Evolutionary conservation across 2,797 vertebrate genomes (phyloP).

Genomic region (Oceanodroma leucorhoa): DNA sequence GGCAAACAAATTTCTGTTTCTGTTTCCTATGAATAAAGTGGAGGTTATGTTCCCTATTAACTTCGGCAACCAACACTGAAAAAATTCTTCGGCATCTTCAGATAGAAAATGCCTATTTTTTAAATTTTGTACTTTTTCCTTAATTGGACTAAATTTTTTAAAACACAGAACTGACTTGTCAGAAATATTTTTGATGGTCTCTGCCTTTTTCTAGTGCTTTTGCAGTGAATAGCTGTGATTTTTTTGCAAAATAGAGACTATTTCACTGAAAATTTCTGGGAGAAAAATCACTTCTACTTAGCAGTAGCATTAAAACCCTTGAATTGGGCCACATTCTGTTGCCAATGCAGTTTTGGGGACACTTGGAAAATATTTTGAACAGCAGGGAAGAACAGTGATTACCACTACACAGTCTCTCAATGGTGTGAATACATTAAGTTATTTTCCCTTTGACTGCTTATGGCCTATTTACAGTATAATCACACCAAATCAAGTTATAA

Average conservation of each 20-base stretch:
- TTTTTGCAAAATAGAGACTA: constrained; percentile 11
- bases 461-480: constrained; percentile 50
- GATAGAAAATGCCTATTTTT: not conserved
- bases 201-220: constrained; percentile 7
- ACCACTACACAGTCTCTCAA: not conserved
- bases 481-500: constrained; percentile 36
- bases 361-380: constrained; percentile 48
- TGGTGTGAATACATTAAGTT: constrained; percentile 32
- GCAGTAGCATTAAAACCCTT: constrained; percentile 22
- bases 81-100: not conserved
- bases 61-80: not conserved
- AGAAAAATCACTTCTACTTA: constrained; percentile 35
- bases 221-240: not conserved
- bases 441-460: constrained; percentile 59
- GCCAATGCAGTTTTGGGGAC: not conserved
- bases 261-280: constrained; percentile 22
- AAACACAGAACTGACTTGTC: not conserved
- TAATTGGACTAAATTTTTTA: not conserved
- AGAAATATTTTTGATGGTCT: not conserved
- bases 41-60: not conserved
- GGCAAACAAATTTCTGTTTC: not conserved
- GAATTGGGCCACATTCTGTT: constrained; percentile 44
- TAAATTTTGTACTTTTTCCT: not conserved
- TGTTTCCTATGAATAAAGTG: not conserved
- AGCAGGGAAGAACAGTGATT: constrained; percentile 36